phyloP scores from a whole-genome alignment of 1,140 invertebrate species.

The Bombus balteatus region DNA sequence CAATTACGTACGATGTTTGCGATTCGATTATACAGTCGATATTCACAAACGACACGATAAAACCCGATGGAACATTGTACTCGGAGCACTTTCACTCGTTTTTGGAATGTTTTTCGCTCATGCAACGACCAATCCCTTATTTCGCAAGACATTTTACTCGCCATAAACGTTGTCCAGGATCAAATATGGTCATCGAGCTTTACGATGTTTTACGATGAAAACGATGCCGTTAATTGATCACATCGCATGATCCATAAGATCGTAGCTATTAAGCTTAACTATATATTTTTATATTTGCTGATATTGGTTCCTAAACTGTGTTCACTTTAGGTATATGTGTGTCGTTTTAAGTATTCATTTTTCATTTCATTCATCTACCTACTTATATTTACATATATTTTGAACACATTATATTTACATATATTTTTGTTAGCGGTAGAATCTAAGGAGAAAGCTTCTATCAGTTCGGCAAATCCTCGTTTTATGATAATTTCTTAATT shows the following conservation, averaged over 20 bases:
- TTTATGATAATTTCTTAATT: too few relatives aligned
- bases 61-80: not conserved
- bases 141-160: conserved; percentile 44
- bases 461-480: too few relatives aligned
- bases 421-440: too few relatives aligned
- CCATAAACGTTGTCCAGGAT: conserved; percentile 26
- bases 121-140: conserved; percentile 31
- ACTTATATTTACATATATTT: too few relatives aligned
- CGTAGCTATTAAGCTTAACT: too few relatives aligned
- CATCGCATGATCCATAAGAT: not conserved
- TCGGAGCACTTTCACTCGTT: conserved; percentile 47
- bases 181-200: conserved; percentile 23
- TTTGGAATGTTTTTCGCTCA: conserved; percentile 50
- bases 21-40: not conserved
- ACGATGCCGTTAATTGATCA: not conserved
- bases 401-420: too few relatives aligned
- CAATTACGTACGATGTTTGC: conserved; percentile 18
- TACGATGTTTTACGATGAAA: not conserved
- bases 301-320: too few relatives aligned
- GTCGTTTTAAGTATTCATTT: too few relatives aligned
- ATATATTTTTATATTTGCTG: too few relatives aligned
- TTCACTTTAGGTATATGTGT: too few relatives aligned
- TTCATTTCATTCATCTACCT: too few relatives aligned
- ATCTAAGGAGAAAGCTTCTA: too few relatives aligned
- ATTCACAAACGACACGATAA: conserved; percentile 14